Conservation (phyloP, 1,140 invertebrate genomes). For the Drosophila yakuba region DNA sequence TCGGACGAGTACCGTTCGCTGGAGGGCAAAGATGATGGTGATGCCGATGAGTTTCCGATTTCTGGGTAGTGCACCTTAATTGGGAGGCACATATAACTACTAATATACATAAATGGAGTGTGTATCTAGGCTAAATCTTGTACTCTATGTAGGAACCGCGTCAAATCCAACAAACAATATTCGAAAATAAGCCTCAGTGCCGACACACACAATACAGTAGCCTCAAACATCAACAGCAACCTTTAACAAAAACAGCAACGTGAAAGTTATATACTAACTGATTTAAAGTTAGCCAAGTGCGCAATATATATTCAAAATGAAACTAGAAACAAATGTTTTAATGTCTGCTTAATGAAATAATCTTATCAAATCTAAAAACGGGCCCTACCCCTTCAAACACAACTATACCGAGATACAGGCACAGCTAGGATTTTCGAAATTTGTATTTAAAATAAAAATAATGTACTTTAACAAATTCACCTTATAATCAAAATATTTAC, state of each 20-base stretch:
- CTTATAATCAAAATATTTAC: constrained; percentile 50
- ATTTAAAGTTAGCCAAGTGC: constrained; percentile 68
- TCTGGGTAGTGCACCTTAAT: constrained; percentile 71
- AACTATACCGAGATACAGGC: constrained; percentile 25
- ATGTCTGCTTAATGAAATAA: constrained; percentile 58
- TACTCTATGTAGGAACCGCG: constrained; percentile 61
- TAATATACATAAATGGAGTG: constrained; percentile 33
- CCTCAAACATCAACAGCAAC: constrained; percentile 16
- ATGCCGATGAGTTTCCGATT: constrained; percentile 74
- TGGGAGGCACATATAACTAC: constrained; percentile 37
- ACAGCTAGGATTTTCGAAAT: constrained; percentile 27
- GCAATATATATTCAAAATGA: constrained; percentile 37
- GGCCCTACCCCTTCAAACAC: constrained; percentile 23
- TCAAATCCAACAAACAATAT: constrained; percentile 11
- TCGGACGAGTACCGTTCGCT: constrained; percentile 84
- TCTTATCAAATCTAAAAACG: constrained; percentile 43
- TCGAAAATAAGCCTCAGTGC: constrained; percentile 26
- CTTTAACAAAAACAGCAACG: constrained; percentile 41
- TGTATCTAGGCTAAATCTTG: constrained; percentile 65
- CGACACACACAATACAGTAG: constrained; percentile 17
- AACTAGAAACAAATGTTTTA: constrained; percentile 58
- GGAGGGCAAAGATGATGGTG: constrained; percentile 77
- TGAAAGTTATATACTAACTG: constrained; percentile 71
- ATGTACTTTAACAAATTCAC: constrained; percentile 50
- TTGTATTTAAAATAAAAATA: constrained; percentile 76